Evolutionary conservation across 2,113 vertebrate genomes (phyloP).

Genomic region (Phainopepla nitens): DNA sequence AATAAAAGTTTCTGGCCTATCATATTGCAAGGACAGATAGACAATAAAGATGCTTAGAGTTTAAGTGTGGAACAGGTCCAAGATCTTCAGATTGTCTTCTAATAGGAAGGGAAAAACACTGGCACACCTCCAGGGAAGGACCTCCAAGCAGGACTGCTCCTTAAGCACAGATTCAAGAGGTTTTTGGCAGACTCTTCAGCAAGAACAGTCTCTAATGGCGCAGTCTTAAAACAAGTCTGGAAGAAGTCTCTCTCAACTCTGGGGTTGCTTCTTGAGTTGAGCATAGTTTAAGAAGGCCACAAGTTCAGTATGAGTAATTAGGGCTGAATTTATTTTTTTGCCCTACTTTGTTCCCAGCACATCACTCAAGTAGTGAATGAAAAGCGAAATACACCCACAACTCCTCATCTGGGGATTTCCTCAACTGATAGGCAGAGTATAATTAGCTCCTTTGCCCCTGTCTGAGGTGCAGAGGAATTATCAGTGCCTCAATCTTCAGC

Average conservation of each 20-base stretch:
- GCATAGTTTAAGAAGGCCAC: not conserved
- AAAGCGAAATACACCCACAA: constrained; percentile 39
- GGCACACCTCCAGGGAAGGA: not conserved
- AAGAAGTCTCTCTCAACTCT: not conserved
- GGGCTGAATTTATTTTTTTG: not conserved
- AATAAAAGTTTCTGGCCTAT: constrained; percentile 25
- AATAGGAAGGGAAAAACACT: not conserved
- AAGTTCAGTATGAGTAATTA: constrained; percentile 10
- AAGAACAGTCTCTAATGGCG: not conserved
- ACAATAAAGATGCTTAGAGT: constrained; percentile 3
- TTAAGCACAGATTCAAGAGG: not conserved
- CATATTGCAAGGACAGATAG: not conserved
- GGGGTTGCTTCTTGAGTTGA: not conserved
- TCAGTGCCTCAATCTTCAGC: not conserved
- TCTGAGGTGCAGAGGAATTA: not conserved
- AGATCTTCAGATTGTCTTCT: constrained; percentile 9
- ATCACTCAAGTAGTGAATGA: not conserved
- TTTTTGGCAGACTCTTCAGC: not conserved
- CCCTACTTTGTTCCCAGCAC: not conserved
- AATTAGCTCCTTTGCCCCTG: not conserved
- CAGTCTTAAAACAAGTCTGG: not conserved
- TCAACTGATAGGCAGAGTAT: not conserved
- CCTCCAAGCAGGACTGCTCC: not conserved
- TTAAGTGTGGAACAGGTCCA: constrained; percentile 29
- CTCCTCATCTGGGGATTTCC: constrained; percentile 37